These are phyloP conservation scores for Glossosoma conforme DNA, from an alignment of 1,140 invertebrate genomes.

Conservation along the genomic window DNA sequence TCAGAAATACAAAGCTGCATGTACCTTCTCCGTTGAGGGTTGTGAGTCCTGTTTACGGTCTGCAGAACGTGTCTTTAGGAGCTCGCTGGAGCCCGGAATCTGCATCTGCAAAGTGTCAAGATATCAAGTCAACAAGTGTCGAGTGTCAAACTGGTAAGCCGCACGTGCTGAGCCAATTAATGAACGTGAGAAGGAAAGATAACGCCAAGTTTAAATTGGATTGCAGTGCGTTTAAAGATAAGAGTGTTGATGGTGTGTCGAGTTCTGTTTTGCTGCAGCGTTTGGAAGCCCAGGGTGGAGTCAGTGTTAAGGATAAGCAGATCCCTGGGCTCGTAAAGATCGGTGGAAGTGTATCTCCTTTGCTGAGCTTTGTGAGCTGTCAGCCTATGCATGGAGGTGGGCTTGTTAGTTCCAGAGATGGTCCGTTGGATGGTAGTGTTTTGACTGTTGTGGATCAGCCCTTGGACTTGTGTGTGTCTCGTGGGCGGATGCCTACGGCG, in stretches of 20 bases:
- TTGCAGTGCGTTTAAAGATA: constrained; percentile 3
- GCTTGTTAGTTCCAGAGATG: constrained; percentile 8
- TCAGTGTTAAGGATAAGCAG: neutral
- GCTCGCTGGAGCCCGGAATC: constrained; percentile 6
- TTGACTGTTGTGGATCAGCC: constrained; percentile 21
- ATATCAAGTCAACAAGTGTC: neutral
- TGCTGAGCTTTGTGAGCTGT: constrained; percentile 23
- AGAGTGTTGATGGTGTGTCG: neutral
- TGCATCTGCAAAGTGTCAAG: too few relatives aligned
- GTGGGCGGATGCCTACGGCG: constrained; percentile 8
- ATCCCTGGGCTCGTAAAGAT: too few relatives aligned
- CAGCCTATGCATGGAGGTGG: constrained; percentile 22
- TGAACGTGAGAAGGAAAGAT: constrained; percentile 41
- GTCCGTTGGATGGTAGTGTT: neutral
- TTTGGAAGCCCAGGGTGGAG: constrained; percentile 5
- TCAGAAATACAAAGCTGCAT: constrained; percentile 15
- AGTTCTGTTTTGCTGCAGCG: constrained; percentile 14
- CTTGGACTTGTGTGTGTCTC: constrained; percentile 25
- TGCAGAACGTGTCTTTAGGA: neutral
- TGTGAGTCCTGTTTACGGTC: constrained; percentile 14
- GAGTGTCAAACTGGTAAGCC: constrained; percentile 3
- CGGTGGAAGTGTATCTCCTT: constrained; percentile 9
- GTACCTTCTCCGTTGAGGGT: constrained; percentile 12
- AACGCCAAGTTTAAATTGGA: constrained; percentile 9
- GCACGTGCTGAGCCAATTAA: constrained; percentile 37